Base-by-base conservation (phyloP, 2,888 invertebrate species). In the Atrina japonica region DNA sequence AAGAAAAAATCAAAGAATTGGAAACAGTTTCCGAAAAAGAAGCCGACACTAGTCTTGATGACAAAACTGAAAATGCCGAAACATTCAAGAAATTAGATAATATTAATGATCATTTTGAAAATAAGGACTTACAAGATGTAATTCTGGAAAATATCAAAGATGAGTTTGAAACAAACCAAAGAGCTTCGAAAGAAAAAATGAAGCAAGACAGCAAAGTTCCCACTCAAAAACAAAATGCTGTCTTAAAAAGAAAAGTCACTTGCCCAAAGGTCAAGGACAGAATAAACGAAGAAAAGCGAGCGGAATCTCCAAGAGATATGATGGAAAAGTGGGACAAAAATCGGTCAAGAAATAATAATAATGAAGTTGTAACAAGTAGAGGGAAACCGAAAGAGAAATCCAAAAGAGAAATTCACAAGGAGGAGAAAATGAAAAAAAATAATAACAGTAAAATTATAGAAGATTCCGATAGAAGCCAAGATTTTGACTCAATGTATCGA, bases 401-500 rank as follows among this genome's bases (percentile, higher is more conserved):
- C 16, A 72, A 70, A 53, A 53, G 63, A 27, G 74, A 69, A 63
- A 78, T 74, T 67, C 55, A 56, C 14, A 74, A 67, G 49, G 60
- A 73, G 27, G 78, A 81, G 30, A 63, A 52, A 60, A 82, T 80
- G 64, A 78, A 75, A 64, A 76, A 74, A 67, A 78, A 76, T 49
- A 73, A 76, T 7, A 68, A 73, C 60, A 76, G 73, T 40, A 81
- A 76, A 49, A 72, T 73, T 61, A 66, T 70, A 55, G 76, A 76
- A 21, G 70, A 72, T 25, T 70, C 72, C 23, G 77, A 80, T 35
- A 80, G 77, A 23, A 68, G 74, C n/a, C 79, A 80, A 59, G 83
- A 83, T 60, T 82, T 83, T 70, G 85, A 86, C 58, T 76, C 81
- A 14, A 70, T 84, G 47, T 86, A 86, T 60, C 77, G 85, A 16